Percentiles rank a stretch among this genome's conserved stretches.
These are phyloP conservation scores for Cerceris ruficornis DNA, from an alignment of 2,888 invertebrate species.

Conservation along the genomic window DNA sequence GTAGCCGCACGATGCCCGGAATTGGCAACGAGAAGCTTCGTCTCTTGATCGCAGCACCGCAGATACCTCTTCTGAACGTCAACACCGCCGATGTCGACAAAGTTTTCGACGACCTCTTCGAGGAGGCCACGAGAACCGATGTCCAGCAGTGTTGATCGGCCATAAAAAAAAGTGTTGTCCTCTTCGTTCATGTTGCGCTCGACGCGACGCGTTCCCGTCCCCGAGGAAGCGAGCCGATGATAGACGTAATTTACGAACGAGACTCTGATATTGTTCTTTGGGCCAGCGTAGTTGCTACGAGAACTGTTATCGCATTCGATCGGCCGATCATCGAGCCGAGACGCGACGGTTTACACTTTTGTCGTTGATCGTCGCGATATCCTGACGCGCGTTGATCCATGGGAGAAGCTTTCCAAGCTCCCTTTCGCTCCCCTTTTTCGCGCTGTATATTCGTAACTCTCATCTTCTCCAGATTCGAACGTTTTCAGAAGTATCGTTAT, in stretches of 20 bases:
- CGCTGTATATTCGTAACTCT: too few species aligned
- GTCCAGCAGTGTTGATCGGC: slow-evolving; percentile 68
- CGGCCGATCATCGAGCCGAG: too few species aligned
- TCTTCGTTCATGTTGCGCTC: background rate
- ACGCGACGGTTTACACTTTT: background rate
- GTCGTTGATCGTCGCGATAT: background rate
- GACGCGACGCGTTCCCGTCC: background rate
- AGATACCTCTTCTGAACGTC: slow-evolving; percentile 74
- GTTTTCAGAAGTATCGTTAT: too few species aligned
- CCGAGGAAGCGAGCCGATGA: background rate
- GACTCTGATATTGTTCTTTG: background rate
- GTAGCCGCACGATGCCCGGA: slow-evolving; percentile 91
- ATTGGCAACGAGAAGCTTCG: slow-evolving; percentile 82
- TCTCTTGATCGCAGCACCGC: slow-evolving; percentile 39
- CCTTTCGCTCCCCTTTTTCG: too few species aligned
- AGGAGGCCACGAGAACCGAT: slow-evolving; percentile 76
- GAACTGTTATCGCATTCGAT: background rate
- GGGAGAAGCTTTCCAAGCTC: too few species aligned
- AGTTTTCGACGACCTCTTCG: slow-evolving; percentile 93
- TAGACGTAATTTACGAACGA: background rate
- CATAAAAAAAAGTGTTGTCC: background rate
- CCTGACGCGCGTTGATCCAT: background rate
- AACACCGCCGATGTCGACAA: slow-evolving; percentile 92
- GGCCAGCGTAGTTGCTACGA: background rate
- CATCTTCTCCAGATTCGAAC: too few species aligned